These are phyloP conservation scores for Drosophila subsilvestris DNA, from an alignment of 2,888 invertebrate genomes.

Conservation along the genomic window DNA sequence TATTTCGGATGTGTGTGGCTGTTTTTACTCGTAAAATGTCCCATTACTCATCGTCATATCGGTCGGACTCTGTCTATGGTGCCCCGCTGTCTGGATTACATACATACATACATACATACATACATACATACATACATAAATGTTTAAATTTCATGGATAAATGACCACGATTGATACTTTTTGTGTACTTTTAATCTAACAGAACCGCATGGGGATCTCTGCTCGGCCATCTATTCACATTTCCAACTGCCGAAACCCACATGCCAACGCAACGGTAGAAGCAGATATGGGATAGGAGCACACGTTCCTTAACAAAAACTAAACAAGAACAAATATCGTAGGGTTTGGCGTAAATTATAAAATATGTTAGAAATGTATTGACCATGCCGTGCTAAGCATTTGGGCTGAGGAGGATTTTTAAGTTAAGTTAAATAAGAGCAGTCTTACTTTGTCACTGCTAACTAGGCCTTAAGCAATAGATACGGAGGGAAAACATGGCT, in stretches of 20 bases:
- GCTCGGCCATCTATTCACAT: background rate
- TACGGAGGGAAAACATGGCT: too few species aligned
- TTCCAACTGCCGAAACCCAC: background rate
- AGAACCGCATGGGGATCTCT: conserved; percentile 25
- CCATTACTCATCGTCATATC: conserved; percentile 56
- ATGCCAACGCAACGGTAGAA: background rate
- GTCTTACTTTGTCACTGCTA: too few species aligned
- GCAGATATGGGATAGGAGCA: background rate
- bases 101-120: conserved; percentile 63
- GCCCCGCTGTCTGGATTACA: conserved; percentile 36
- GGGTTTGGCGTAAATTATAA: background rate
- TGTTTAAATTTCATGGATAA: conserved; percentile 68
- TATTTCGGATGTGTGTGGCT: conserved; percentile 1
- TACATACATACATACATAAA: conserved; percentile 62
- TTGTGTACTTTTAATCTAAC: conserved; percentile 68
- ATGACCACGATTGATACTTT: conserved; percentile 70
- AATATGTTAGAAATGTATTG: too few species aligned
- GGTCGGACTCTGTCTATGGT: background rate
- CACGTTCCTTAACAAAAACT: too few species aligned
- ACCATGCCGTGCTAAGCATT: too few species aligned
- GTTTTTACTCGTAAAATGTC: conserved; percentile 2
- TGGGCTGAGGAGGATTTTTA: too few species aligned
- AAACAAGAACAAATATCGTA: background rate
- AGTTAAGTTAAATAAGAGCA: too few species aligned
- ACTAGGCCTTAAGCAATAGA: too few species aligned